phyloP scores from a whole-genome alignment of 2,113 vertebrate genomes.

The Microtus montanus region DNA sequence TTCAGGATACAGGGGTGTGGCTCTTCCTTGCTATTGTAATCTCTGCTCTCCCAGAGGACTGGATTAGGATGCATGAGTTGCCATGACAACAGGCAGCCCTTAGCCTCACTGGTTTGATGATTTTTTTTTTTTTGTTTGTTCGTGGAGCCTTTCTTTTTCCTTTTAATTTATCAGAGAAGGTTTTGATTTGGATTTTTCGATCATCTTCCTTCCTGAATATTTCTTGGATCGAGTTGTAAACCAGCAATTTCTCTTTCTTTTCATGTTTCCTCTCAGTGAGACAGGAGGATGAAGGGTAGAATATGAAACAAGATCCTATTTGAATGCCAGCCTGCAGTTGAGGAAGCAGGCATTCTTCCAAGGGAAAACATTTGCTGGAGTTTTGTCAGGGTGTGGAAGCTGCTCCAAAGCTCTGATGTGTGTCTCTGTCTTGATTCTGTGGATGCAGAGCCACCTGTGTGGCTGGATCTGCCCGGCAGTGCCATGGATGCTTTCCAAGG shows the following conservation, averaged over 20 bases:
- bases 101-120: conserved; percentile 22
- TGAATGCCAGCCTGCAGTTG: conserved; percentile 37
- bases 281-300: background rate
- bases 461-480: background rate
- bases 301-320: conserved; percentile 34
- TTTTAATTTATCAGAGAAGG: conserved; percentile 51
- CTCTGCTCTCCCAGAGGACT: conserved; percentile 55
- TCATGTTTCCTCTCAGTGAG: conserved; percentile 46
- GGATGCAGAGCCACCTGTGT: background rate
- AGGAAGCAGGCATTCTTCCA: conserved; percentile 29
- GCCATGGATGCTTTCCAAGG: background rate
- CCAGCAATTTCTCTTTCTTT: conserved; percentile 9
- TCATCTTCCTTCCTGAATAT: conserved; percentile 67
- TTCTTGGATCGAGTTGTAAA: conserved; percentile 63
- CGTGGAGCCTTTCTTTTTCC: conserved; percentile 2
- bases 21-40: background rate
- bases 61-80: conserved; percentile 81
- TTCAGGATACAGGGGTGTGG: background rate
- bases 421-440: background rate
- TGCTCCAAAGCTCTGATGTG: background rate
- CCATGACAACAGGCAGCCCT: conserved; percentile 78
- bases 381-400: background rate
- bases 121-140: background rate
- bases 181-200: conserved; percentile 74
- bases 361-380: conserved; percentile 43